Evolutionary conservation across 2,113 vertebrate species (phyloP).

Genomic region (Cochlearius cochlearius): DNA sequence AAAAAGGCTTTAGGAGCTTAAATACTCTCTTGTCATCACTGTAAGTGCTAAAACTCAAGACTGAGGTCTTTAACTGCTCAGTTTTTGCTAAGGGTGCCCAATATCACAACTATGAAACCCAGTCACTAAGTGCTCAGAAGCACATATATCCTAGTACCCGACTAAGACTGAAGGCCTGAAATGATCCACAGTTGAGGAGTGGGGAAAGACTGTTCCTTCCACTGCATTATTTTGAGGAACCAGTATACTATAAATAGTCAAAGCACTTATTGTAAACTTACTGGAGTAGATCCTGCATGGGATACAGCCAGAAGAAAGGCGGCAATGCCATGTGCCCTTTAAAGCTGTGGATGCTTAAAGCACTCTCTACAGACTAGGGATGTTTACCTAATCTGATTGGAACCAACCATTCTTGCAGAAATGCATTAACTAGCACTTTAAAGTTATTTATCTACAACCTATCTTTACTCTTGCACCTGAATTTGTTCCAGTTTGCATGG

Average conservation of each 20-base stretch:
- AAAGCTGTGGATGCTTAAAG: background rate
- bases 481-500: background rate
- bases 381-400: background rate
- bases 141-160: background rate
- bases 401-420: background rate
- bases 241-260: background rate
- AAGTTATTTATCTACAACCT: background rate
- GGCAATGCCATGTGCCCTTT: background rate
- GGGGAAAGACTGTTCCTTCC: background rate
- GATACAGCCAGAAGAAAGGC: background rate
- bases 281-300: background rate
- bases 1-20: background rate
- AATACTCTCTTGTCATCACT: background rate
- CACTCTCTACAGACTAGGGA: background rate
- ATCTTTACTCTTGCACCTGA: background rate
- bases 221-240: background rate
- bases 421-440: background rate
- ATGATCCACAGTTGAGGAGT: background rate
- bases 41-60: background rate
- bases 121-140: background rate
- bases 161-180: background rate
- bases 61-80: background rate
- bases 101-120: background rate
- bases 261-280: background rate
- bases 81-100: background rate